Evolutionary conservation across 2,888 invertebrate species (phyloP).

Genomic region (Serrognathus titanus): DNA sequence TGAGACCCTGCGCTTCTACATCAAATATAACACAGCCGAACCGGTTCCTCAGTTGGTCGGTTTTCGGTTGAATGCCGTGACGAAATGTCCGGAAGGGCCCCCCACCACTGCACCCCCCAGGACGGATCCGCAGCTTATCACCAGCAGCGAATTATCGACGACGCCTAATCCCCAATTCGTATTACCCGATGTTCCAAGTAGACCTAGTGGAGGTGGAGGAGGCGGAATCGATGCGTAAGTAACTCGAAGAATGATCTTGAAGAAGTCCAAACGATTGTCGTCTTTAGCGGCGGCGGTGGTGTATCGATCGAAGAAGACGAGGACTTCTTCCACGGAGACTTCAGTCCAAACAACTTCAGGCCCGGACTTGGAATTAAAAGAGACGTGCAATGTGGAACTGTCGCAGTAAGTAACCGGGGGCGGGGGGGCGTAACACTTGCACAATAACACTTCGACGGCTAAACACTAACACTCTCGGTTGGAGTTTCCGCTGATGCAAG

Average conservation of each 20-base stretch:
- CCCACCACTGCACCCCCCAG: conserved; percentile 42
- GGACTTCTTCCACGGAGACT: conserved; percentile 40
- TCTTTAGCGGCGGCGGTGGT: not conserved
- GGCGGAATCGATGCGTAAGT: not conserved
- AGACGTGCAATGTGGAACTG: conserved; percentile 36
- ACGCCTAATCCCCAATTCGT: conserved; percentile 8
- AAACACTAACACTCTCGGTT: too few species aligned
- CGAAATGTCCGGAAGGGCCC: conserved; percentile 53
- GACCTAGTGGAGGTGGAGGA: not conserved
- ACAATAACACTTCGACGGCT: too few species aligned
- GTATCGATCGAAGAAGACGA: conserved; percentile 32
- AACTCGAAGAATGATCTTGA: not conserved
- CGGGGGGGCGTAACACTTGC: too few species aligned
- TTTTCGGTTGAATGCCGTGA: conserved; percentile 57
- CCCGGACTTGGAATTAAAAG: conserved; percentile 14
- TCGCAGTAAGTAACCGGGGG: conserved; percentile 35
- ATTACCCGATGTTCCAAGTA: not conserved
- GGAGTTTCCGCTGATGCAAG: too few species aligned
- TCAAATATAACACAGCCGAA: conserved; percentile 56
- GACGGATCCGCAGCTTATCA: conserved; percentile 37
- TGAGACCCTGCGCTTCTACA: conserved; percentile 57
- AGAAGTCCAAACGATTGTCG: not conserved
- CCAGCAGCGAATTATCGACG: conserved; percentile 27
- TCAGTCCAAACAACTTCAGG: conserved; percentile 23
- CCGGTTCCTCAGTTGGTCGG: conserved; percentile 50